These are phyloP conservation scores for Geophilus truncorum DNA, from an alignment of 2,888 invertebrate species.

Conservation along the genomic window DNA sequence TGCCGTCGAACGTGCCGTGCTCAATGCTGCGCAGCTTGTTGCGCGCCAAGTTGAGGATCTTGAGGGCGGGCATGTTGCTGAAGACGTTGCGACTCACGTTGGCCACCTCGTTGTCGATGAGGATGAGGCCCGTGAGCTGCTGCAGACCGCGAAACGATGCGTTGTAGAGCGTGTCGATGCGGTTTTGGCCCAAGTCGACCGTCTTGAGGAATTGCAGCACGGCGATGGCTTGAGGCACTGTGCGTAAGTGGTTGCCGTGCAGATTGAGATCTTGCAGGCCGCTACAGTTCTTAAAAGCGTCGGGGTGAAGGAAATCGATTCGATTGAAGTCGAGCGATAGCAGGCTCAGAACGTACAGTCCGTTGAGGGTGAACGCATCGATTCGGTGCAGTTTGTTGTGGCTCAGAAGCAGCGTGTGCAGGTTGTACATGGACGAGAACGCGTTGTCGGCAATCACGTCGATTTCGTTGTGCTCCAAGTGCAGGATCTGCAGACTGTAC, in stretches of 20 bases:
- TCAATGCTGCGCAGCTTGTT: conserved; percentile 75
- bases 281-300: conserved; percentile 85
- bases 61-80: conserved; percentile 68
- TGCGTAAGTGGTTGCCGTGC: conserved; percentile 76
- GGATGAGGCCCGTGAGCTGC: conserved; percentile 76
- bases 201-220: conserved; percentile 80
- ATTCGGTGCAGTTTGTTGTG: conserved; percentile 78
- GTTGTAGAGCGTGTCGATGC: conserved; percentile 71
- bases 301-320: conserved; percentile 74
- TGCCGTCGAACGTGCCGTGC: conserved; percentile 72
- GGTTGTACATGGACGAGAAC: conserved; percentile 84
- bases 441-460: conserved; percentile 80
- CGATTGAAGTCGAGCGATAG: conserved; percentile 81
- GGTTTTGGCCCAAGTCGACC: conserved; percentile 86
- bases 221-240: conserved; percentile 72
- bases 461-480: conserved; percentile 76
- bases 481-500: conserved; percentile 77
- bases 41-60: conserved; percentile 78
- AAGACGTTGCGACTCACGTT: conserved; percentile 75
- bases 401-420: conserved; percentile 80
- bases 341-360: conserved; percentile 76
- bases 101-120: conserved; percentile 81
- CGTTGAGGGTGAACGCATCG: conserved; percentile 80
- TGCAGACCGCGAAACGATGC: conserved; percentile 76
- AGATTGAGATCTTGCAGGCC: conserved; percentile 84